Evolutionary conservation across 2,888 invertebrate species (phyloP).

Genomic region (Spodoptera littoralis): DNA sequence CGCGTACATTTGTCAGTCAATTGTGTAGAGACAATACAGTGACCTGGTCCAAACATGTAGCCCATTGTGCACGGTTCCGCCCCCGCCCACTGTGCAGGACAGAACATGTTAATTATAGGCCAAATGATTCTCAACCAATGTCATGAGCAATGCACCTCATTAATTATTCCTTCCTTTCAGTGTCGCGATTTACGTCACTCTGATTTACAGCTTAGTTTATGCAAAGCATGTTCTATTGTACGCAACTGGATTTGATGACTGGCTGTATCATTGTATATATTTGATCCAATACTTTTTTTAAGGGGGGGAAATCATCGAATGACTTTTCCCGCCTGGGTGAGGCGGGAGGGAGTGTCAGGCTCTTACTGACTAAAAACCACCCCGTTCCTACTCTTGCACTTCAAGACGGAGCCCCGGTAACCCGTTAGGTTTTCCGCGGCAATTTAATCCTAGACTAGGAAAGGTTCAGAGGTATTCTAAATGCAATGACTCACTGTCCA

Average conservation of each 20-base stretch:
- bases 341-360: too few species aligned
- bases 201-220: slow-evolving; percentile 53
- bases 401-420: too few species aligned
- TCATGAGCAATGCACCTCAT: slow-evolving; percentile 70
- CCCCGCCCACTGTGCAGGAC: slow-evolving; percentile 54
- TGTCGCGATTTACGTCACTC: slow-evolving; percentile 59
- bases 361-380: too few species aligned
- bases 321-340: too few species aligned
- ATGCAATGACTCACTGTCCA: too few species aligned
- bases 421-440: too few species aligned
- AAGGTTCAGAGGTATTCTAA: too few species aligned
- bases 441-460: too few species aligned
- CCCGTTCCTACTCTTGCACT: too few species aligned
- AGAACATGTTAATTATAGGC: slow-evolving; percentile 78
- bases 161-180: slow-evolving; percentile 69
- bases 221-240: not conserved
- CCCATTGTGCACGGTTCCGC: slow-evolving; percentile 62
- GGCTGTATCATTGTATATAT: too few species aligned
- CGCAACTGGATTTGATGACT: not conserved
- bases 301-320: too few species aligned
- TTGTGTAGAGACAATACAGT: slow-evolving; percentile 65
- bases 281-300: too few species aligned
- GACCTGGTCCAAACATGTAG: slow-evolving; percentile 62
- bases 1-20: slow-evolving; percentile 65
- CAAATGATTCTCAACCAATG: slow-evolving; percentile 71